Percentiles rank a stretch among this genome's conserved stretches.
These are phyloP conservation scores for Tylochromis polylepis DNA, from an alignment of 2,113 vertebrate genomes.

Conservation along the genomic window DNA sequence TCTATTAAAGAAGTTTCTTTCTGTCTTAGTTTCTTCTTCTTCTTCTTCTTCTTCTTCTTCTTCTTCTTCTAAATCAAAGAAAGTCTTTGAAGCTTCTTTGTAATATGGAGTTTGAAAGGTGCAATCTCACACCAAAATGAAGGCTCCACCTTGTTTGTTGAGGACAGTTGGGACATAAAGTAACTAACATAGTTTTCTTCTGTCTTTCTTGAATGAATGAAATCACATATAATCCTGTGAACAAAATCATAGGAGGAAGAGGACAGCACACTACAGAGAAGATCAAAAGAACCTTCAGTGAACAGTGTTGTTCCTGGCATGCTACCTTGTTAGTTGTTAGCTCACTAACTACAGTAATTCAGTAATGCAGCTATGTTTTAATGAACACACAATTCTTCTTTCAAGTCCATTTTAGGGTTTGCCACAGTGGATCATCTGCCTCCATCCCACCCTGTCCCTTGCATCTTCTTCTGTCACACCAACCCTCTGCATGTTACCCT, in stretches of 20 bases:
- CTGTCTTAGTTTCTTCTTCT: accelerated
- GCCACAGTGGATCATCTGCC: not conserved
- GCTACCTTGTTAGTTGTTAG: not conserved
- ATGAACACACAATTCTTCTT: not conserved
- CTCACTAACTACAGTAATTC: accelerated
- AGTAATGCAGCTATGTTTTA: accelerated
- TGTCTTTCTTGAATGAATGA: not conserved
- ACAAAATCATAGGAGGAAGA: not conserved
- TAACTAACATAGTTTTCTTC: not conserved
- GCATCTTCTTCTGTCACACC: not conserved
- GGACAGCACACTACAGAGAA: not conserved
- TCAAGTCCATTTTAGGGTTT: not conserved
- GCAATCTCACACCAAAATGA: not conserved
- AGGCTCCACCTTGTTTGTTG: not conserved
- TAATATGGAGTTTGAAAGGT: not conserved
- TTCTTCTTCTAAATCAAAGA: not conserved
- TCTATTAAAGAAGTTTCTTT: not conserved
- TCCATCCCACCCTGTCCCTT: not conserved
- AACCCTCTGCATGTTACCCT: not conserved
- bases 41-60: not conserved
- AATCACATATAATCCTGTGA: accelerated
- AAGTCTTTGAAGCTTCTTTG: not conserved
- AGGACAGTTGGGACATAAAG: not conserved
- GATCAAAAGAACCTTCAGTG: too few relatives aligned
- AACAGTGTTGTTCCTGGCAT: not conserved